A percentile compares a stretch with the other conserved stretches of the same genome.
Conservation (phyloP, 1,140 invertebrate species). For the Sycobia sp. region DNA sequence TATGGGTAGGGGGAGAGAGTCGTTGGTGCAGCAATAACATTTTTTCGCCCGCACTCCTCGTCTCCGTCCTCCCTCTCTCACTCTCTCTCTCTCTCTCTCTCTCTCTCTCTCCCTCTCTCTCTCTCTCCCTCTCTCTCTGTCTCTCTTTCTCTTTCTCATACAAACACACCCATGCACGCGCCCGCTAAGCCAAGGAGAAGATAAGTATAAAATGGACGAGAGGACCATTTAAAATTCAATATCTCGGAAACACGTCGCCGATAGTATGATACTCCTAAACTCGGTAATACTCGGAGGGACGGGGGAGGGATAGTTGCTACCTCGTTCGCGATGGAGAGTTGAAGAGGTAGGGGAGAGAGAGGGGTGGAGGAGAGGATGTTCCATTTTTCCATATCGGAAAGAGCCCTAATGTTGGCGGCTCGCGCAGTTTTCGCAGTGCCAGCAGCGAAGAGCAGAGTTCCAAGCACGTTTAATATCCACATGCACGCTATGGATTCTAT, state of each 20-base stretch:
- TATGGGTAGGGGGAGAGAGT: no score
- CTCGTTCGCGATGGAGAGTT: background rate
- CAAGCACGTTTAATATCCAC: conserved; percentile 44
- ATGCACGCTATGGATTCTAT: no score
- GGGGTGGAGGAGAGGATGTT: background rate
- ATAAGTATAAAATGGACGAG: conserved; percentile 13
- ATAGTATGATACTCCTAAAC: conserved; percentile 48
- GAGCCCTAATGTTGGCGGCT: conserved; percentile 40
- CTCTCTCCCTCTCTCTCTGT: background rate
- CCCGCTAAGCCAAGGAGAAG: no score
- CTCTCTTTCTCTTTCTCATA: no score
- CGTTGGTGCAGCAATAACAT: no score
- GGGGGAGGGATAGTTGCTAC: no score
- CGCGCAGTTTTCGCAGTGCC: background rate
- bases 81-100: no score
- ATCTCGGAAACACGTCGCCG: conserved; percentile 44
- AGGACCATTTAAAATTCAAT: conserved; percentile 43
- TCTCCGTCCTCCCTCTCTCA: background rate
- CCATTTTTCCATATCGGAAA: conserved; percentile 46
- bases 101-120: no score
- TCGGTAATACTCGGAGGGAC: conserved; percentile 36
- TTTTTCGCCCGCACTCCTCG: no score
- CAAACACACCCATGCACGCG: no score
- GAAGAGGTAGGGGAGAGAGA: background rate
- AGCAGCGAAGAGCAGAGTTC: conserved; percentile 35